Percentiles rank a stretch among this genome's conserved stretches.
Evolutionary conservation across 2,113 vertebrate species (phyloP).

Genomic region (Chaenocephalus aceratus): DNA sequence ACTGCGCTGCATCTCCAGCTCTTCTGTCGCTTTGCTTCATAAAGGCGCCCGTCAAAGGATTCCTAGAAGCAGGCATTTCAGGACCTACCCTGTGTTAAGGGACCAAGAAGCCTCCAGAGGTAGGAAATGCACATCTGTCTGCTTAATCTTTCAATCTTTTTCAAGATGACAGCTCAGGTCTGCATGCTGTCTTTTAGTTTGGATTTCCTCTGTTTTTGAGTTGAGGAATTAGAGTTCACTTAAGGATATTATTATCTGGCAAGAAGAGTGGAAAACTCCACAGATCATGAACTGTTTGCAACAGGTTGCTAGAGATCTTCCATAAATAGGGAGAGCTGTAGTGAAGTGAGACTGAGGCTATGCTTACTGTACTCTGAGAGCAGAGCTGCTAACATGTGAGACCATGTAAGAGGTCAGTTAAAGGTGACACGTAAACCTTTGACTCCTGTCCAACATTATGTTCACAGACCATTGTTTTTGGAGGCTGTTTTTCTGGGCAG

Average conservation of each 20-base stretch:
- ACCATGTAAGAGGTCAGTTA: slow-evolving; percentile 78
- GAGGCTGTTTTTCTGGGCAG: background rate
- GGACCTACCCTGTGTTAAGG: slow-evolving; percentile 80
- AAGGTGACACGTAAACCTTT: slow-evolving; percentile 78
- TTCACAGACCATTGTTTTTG: background rate
- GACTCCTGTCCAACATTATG: background rate
- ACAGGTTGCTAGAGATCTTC: slow-evolving; percentile 44
- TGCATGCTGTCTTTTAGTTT: slow-evolving; percentile 26
- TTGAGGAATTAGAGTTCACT: slow-evolving; percentile 50
- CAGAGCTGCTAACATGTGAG: slow-evolving; percentile 55
- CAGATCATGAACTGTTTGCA: slow-evolving; percentile 29
- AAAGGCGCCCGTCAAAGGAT: slow-evolving; percentile 61
- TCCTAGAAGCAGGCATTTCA: slow-evolving; percentile 78
- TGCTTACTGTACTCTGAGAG: background rate
- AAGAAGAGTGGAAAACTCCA: slow-evolving; percentile 50
- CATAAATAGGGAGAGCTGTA: slow-evolving; percentile 50
- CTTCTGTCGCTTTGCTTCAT: slow-evolving; percentile 70
- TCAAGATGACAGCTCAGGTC: slow-evolving; percentile 18
- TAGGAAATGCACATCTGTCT: slow-evolving; percentile 53
- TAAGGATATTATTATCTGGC: slow-evolving; percentile 40
- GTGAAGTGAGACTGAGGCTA: slow-evolving; percentile 10
- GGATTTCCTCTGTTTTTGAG: slow-evolving; percentile 13
- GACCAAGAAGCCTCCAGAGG: slow-evolving; percentile 81
- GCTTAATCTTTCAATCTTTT: slow-evolving; percentile 8
- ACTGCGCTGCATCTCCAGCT: slow-evolving; percentile 77